These are phyloP conservation scores for Amphimallon solstitiale DNA, from an alignment of 2,888 invertebrate genomes.

Conservation along the genomic window DNA sequence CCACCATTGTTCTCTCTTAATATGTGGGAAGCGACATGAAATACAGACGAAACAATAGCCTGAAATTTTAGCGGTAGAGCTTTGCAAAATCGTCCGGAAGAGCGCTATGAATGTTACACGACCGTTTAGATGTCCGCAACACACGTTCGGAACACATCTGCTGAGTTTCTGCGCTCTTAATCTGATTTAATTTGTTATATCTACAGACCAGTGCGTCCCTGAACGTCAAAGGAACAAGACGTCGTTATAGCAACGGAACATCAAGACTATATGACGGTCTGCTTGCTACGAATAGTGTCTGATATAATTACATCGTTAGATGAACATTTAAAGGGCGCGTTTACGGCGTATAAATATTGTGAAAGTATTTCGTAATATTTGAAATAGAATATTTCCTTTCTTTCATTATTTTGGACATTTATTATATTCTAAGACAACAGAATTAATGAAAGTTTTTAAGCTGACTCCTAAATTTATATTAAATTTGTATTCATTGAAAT, in stretches of 20 bases:
- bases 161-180: constrained; percentile 23
- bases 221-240: constrained; percentile 29
- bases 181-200: constrained; percentile 24
- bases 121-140: neutral
- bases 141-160: constrained; percentile 7
- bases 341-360: neutral
- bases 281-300: constrained; percentile 44
- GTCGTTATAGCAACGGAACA: constrained; percentile 44
- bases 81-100: neutral
- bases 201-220: constrained; percentile 34
- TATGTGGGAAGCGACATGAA: too few species aligned
- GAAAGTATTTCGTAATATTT: neutral
- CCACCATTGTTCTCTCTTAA: too few species aligned
- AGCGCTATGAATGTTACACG: neutral
- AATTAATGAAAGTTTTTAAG: too few species aligned
- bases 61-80: neutral
- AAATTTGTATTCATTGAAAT: too few species aligned
- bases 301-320: constrained; percentile 48
- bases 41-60: neutral
- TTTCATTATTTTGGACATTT: too few species aligned
- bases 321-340: constrained; percentile 43
- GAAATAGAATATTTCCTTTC: too few species aligned
- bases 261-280: constrained; percentile 44
- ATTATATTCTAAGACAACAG: too few species aligned
- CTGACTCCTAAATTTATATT: too few species aligned